Evolutionary conservation across 2,888 invertebrate species (phyloP).

Genomic region (Drosophila affinis): DNA sequence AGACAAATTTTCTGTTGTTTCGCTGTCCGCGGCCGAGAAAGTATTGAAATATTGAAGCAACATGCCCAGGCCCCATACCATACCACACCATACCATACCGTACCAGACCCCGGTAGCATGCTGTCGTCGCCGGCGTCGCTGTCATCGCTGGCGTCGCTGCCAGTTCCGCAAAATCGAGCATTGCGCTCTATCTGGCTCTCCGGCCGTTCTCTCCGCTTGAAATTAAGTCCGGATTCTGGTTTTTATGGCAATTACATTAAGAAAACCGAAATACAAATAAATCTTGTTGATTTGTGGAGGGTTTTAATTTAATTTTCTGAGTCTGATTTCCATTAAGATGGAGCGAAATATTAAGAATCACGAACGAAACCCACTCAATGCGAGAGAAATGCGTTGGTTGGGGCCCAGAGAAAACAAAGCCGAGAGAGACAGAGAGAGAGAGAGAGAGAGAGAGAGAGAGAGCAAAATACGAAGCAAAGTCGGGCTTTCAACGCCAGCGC

Average conservation of each 20-base stretch:
- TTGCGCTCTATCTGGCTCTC: not conserved
- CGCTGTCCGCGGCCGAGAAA: not conserved
- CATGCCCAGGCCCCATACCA: not conserved
- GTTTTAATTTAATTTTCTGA: not conserved
- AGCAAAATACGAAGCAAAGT: not conserved
- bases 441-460: not conserved
- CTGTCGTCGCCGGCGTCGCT: slow-evolving; percentile 26
- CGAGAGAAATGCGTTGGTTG: not conserved
- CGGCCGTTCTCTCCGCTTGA: not conserved
- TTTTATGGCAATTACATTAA: not conserved
- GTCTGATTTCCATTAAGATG: not conserved
- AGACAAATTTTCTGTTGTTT: not conserved
- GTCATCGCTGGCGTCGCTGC: slow-evolving; percentile 7
- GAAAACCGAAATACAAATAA: not conserved
- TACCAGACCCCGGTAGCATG: slow-evolving; percentile 7
- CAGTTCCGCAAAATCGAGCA: not conserved
- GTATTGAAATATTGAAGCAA: not conserved
- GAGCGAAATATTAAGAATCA: not conserved
- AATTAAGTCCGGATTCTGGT: not conserved
- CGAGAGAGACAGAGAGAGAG: not conserved
- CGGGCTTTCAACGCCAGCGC: slow-evolving; percentile 28
- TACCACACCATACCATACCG: too few species aligned
- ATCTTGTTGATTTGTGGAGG: not conserved
- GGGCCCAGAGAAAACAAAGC: not conserved
- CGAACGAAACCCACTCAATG: not conserved